Conservation (phyloP, 2,113 vertebrate species). For the Larimichthys polyactis region DNA sequence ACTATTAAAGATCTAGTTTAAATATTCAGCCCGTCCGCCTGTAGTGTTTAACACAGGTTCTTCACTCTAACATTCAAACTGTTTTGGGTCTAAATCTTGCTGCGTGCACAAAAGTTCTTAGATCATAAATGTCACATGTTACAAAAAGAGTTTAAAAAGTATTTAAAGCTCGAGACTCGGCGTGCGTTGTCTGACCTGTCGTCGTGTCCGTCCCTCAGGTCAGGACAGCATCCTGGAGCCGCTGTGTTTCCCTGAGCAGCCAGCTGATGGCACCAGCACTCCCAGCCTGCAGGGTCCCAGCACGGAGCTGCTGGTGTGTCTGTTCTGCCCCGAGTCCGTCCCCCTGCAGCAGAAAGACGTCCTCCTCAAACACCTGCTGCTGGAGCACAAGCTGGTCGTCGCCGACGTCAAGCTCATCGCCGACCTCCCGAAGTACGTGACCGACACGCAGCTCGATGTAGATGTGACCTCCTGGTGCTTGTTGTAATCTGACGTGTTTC, state of each 20-base stretch:
- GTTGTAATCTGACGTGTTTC: background rate
- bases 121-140: too few relatives aligned
- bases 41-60: too few relatives aligned
- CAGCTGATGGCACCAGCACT: background rate
- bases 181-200: background rate
- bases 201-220: background rate
- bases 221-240: conserved; percentile 93
- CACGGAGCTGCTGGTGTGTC: conserved; percentile 83
- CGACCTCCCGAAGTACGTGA: conserved; percentile 89
- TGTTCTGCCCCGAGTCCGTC: conserved; percentile 89
- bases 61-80: too few relatives aligned
- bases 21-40: too few relatives aligned
- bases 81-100: too few relatives aligned
- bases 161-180: too few relatives aligned
- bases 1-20: too few relatives aligned
- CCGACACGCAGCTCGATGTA: too few relatives aligned
- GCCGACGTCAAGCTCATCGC: conserved; percentile 94
- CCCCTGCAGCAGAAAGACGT: conserved; percentile 83
- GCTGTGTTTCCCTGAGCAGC: conserved; percentile 91
- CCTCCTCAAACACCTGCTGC: conserved; percentile 94
- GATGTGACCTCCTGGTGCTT: too few relatives aligned
- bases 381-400: conserved; percentile 94
- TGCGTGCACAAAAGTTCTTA: too few relatives aligned
- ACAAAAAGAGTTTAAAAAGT: too few relatives aligned
- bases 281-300: conserved; percentile 10